Evolutionary conservation across 30 jellyfish, hydroid and myxozoan species (phyloP).

Genomic region (Haliclystus octoradiatus): DNA sequence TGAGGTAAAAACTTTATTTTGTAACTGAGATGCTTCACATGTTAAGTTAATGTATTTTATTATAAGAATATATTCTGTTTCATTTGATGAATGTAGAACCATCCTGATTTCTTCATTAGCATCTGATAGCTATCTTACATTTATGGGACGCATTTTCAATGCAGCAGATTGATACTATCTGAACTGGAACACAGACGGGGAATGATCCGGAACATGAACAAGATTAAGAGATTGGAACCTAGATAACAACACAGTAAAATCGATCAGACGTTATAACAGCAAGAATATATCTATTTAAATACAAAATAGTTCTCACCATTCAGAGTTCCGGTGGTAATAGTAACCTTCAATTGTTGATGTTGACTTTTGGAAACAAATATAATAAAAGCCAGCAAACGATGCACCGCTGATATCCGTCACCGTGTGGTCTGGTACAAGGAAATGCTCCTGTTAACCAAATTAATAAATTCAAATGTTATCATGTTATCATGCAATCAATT

Average conservation of each 20-base stretch:
- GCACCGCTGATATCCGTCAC: constrained; percentile 94
- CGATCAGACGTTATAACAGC: not conserved
- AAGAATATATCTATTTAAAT: not conserved
- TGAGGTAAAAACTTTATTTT: too few species aligned
- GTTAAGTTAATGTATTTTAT: too few species aligned
- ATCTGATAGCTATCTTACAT: too few species aligned
- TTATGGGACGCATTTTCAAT: too few species aligned
- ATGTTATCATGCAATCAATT: not conserved
- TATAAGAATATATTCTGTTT: too few species aligned
- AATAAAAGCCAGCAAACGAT: constrained; percentile 94
- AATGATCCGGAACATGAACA: constrained; percentile 71
- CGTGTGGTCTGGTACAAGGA: constrained; percentile 89
- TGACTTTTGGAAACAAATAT: constrained; percentile 90
- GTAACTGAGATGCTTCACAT: too few species aligned
- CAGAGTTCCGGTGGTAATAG: constrained; percentile 89
- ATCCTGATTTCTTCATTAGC: too few species aligned
- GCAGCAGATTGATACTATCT: constrained; percentile 42
- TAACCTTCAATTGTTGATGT: constrained; percentile 92
- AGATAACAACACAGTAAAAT: not conserved
- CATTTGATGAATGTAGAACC: too few species aligned
- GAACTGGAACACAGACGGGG: constrained; percentile 82
- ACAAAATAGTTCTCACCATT: constrained; percentile 45
- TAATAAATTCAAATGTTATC: not conserved
- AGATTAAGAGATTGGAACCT: constrained; percentile 89
- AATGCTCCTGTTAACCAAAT: constrained; percentile 79